A percentile compares a stretch with the other conserved stretches of the same genome.
These are phyloP conservation scores for Alloplasta piceator DNA, from an alignment of 2,888 invertebrate genomes.

Conservation along the genomic window DNA sequence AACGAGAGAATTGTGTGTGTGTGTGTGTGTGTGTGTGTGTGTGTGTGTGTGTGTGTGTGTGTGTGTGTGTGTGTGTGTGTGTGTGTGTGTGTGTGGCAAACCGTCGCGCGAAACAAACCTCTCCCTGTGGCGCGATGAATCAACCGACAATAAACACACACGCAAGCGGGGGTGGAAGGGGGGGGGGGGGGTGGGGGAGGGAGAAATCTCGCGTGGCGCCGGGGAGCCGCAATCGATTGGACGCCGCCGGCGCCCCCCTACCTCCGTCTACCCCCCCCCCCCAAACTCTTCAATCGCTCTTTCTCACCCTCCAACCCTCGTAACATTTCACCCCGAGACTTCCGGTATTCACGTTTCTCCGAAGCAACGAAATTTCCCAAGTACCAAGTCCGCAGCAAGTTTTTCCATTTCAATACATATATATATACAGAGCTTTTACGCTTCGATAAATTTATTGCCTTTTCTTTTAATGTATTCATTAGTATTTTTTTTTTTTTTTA, in stretches of 20 bases:
- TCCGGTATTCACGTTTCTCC: constrained; percentile 61
- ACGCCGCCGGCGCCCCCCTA: constrained; percentile 20
- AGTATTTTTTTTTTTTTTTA: too few species aligned
- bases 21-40: background rate
- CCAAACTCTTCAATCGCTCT: background rate
- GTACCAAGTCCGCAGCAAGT: background rate
- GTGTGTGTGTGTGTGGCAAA: constrained; percentile 7
- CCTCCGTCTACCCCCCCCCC: constrained; percentile 25
- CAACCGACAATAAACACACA: constrained; percentile 66
- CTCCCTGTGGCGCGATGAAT: constrained; percentile 63
- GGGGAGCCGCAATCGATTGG: constrained; percentile 65
- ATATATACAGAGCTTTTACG: too few species aligned
- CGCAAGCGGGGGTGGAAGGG: background rate
- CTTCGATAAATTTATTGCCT: too few species aligned
- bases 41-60: background rate
- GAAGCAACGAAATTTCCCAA: constrained; percentile 35
- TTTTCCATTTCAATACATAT: too few species aligned
- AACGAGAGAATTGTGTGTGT: background rate
- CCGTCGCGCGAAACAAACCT: constrained; percentile 18
- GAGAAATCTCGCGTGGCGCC: constrained; percentile 54
- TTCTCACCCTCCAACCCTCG: background rate
- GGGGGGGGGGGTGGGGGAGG: too few species aligned
- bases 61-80: too few species aligned
- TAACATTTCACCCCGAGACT: constrained; percentile 38
- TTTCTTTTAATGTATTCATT: too few species aligned